These are phyloP conservation scores for Microctonus brassicae DNA, from an alignment of 2,888 invertebrate species.

Conservation along the genomic window DNA sequence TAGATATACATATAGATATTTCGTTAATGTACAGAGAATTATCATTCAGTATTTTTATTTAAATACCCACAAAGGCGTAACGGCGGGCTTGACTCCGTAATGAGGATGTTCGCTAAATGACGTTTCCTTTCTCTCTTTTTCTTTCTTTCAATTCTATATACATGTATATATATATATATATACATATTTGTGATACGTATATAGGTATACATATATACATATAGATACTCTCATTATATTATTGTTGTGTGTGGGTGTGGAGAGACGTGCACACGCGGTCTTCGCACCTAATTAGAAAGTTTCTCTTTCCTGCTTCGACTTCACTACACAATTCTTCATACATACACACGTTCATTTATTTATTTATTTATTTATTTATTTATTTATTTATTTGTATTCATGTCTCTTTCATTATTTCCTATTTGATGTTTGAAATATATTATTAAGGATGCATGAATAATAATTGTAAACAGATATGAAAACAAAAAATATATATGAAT, in stretches of 20 bases:
- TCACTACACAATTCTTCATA: constrained; percentile 14
- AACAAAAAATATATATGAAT: background rate
- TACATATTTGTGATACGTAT: constrained; percentile 12
- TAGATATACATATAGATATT: background rate
- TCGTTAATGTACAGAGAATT: constrained; percentile 21
- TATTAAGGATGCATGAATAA: too few relatives aligned
- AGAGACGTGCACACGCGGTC: constrained; percentile 38
- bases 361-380: background rate
- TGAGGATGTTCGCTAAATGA: constrained; percentile 52
- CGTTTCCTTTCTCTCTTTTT: constrained; percentile 44
- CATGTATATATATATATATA: background rate
- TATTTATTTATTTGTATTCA: background rate
- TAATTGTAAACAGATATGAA: too few relatives aligned
- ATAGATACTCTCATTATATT: constrained; percentile 24
- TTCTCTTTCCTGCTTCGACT: constrained; percentile 43
- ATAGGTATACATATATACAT: constrained; percentile 8
- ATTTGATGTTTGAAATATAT: background rate
- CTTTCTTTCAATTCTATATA: background rate
- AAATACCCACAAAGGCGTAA: constrained; percentile 51
- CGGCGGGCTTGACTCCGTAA: constrained; percentile 45
- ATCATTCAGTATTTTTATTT: constrained; percentile 42
- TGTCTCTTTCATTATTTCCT: background rate
- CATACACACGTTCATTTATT: too few relatives aligned
- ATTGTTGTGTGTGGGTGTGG: constrained; percentile 32
- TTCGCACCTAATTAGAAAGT: constrained; percentile 51